Evolutionary conservation across 2,113 vertebrate species (phyloP).

Genomic region (Tauraco erythrolophus): DNA sequence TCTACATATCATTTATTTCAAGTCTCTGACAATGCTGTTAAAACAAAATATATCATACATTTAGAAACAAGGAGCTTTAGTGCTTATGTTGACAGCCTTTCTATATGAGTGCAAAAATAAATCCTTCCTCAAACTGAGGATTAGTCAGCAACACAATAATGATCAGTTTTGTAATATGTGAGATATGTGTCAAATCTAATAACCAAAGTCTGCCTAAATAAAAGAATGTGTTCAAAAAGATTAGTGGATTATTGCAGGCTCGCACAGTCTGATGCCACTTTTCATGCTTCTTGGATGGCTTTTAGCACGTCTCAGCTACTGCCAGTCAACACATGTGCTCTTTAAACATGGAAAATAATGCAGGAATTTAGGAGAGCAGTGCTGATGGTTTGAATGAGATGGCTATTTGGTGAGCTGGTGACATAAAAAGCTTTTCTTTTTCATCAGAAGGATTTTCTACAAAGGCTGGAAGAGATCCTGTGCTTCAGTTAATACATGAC

Average conservation of each 20-base stretch:
- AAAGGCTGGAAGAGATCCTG: not conserved
- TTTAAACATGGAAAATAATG: slow-evolving; percentile 1
- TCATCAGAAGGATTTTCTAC: not conserved
- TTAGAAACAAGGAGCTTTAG: not conserved
- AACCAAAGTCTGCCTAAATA: slow-evolving; percentile 17
- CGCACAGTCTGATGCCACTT: not conserved
- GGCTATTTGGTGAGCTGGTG: not conserved
- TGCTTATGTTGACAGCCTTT: not conserved
- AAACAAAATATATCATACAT: not conserved
- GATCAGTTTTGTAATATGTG: not conserved
- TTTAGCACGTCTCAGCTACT: not conserved
- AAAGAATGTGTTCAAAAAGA: slow-evolving; percentile 31
- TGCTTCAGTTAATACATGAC: not conserved
- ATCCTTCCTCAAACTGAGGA: slow-evolving; percentile 11
- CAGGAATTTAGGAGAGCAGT: not conserved
- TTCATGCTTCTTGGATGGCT: not conserved
- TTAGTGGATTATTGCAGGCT: slow-evolving; percentile 42
- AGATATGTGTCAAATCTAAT: not conserved
- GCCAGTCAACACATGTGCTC: not conserved
- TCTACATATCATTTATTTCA: not conserved
- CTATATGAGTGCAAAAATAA: not conserved
- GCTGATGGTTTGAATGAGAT: not conserved
- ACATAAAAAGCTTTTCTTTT: slow-evolving; percentile 1
- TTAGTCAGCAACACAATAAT: slow-evolving; percentile 1
- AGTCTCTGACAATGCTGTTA: not conserved